Conservation (phyloP, 1,140 invertebrate genomes). For the Drosophila malerkotliana region DNA sequence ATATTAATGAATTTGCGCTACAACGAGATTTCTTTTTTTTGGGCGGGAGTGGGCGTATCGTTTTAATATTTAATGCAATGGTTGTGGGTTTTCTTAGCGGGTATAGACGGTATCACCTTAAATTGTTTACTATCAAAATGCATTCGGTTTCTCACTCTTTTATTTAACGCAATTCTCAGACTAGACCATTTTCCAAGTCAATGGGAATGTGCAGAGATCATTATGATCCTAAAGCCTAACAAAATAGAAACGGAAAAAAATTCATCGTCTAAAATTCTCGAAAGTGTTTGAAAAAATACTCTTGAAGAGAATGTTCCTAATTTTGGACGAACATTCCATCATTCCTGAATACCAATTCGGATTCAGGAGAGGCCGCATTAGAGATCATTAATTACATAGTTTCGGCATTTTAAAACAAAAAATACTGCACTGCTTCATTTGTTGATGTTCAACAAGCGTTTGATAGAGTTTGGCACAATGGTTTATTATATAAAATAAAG, state of each 20-base stretch:
- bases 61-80: no score
- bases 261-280: slow-evolving; percentile 39
- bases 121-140: slow-evolving; percentile 22
- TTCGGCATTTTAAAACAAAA: slow-evolving; percentile 53
- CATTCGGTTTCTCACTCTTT: slow-evolving; percentile 16
- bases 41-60: no score
- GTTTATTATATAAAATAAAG: slow-evolving; percentile 67
- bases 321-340: slow-evolving; percentile 29
- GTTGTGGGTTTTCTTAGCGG: no score
- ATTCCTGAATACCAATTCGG: slow-evolving; percentile 49
- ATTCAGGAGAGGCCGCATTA: slow-evolving; percentile 53
- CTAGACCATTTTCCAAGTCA: slow-evolving; percentile 35
- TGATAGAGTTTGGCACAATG: slow-evolving; percentile 77
- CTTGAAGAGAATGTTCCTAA: slow-evolving; percentile 48
- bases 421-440: slow-evolving; percentile 68
- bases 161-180: slow-evolving; percentile 41
- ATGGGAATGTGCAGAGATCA: slow-evolving; percentile 34
- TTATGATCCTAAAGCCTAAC: slow-evolving; percentile 28
- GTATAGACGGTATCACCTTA: no score
- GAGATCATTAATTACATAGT: slow-evolving; percentile 40
- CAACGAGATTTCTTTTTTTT: no score
- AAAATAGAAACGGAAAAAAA: slow-evolving; percentile 17
- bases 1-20: no score
- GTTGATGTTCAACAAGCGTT: slow-evolving; percentile 75
- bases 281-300: slow-evolving; percentile 69